Percentiles rank a stretch among this genome's conserved stretches.
Evolutionary conservation across 2,797 vertebrate genomes (phyloP).

Genomic region (Enteromius thamalakanensis): DNA sequence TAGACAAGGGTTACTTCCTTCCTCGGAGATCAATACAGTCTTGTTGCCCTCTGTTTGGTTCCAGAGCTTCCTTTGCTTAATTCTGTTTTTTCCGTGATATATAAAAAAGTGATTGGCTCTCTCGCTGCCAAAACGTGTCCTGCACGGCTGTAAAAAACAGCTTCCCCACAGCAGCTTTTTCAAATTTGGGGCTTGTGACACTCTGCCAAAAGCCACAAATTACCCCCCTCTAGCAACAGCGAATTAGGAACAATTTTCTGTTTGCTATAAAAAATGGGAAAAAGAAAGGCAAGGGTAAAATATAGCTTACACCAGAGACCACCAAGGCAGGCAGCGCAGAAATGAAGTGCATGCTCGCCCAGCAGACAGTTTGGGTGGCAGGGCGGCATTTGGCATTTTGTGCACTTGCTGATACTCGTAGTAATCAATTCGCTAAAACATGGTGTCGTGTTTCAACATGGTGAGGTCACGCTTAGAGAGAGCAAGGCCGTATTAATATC

Average conservation of each 20-base stretch:
- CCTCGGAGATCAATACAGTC: conserved; percentile 40
- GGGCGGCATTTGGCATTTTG: conserved; percentile 76
- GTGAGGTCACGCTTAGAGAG: conserved; percentile 27
- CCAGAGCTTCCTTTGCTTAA: conserved; percentile 54
- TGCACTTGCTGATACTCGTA: conserved; percentile 68
- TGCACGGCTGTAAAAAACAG: conserved; percentile 60
- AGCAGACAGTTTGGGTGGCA: conserved; percentile 80
- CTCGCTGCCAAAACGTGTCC: conserved; percentile 65
- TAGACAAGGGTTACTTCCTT: conserved; percentile 55
- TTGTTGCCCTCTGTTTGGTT: conserved; percentile 38
- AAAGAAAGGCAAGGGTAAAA: conserved; percentile 78
- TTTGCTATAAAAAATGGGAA: conserved; percentile 80
- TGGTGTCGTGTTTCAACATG: conserved; percentile 30
- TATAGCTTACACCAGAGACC: conserved; percentile 82
- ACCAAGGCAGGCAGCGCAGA: conserved; percentile 78
- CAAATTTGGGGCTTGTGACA: conserved; percentile 82
- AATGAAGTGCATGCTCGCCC: conserved; percentile 68
- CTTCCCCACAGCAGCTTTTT: conserved; percentile 82
- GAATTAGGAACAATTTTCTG: conserved; percentile 88
- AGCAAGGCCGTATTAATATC: conserved; percentile 54
- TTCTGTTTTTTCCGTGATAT: conserved; percentile 63
- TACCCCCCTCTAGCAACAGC: conserved; percentile 85
- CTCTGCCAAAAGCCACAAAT: conserved; percentile 86
- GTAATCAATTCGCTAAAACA: conserved; percentile 75
- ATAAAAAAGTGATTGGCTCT: conserved; percentile 69